These are phyloP conservation scores for Cepaea hortensis DNA, from an alignment of 2,888 invertebrate species.

Conservation along the genomic window DNA sequence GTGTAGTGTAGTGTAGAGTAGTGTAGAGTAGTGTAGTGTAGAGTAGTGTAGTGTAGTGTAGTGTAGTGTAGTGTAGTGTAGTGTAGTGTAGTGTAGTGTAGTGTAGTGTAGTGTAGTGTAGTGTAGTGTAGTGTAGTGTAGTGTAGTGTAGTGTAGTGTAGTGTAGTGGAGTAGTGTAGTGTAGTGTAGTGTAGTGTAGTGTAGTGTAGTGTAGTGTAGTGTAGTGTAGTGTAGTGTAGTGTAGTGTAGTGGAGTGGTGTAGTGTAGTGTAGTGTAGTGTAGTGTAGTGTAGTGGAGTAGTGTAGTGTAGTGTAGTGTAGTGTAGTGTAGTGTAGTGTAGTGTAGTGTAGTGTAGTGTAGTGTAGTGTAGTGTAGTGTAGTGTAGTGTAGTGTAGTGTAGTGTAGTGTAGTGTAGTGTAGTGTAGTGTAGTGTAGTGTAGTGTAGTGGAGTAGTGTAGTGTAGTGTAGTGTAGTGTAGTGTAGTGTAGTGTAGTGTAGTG, in stretches of 20 bases:
- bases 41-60: not conserved
- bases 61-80: not conserved
- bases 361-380: slow-evolving; percentile 18
- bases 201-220: too few relatives aligned
- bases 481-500: slow-evolving; percentile 15
- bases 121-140: not conserved
- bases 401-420: slow-evolving; percentile 21
- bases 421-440: too few relatives aligned
- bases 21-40: not conserved
- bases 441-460: not conserved
- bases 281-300: not conserved
- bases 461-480: not conserved
- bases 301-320: too few relatives aligned
- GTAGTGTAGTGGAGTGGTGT: too few relatives aligned
- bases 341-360: not conserved
- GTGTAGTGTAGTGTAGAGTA: not conserved
- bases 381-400: slow-evolving; percentile 33
- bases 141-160: too few relatives aligned
- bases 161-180: not conserved
- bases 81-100: not conserved
- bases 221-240: not conserved
- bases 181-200: not conserved
- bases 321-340: too few relatives aligned
- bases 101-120: too few relatives aligned
- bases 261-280: too few relatives aligned